Percentiles rank a stretch among this genome's conserved stretches.
phyloP scores from a whole-genome alignment of 2,113 vertebrate species.

The Oryzias celebensis region DNA sequence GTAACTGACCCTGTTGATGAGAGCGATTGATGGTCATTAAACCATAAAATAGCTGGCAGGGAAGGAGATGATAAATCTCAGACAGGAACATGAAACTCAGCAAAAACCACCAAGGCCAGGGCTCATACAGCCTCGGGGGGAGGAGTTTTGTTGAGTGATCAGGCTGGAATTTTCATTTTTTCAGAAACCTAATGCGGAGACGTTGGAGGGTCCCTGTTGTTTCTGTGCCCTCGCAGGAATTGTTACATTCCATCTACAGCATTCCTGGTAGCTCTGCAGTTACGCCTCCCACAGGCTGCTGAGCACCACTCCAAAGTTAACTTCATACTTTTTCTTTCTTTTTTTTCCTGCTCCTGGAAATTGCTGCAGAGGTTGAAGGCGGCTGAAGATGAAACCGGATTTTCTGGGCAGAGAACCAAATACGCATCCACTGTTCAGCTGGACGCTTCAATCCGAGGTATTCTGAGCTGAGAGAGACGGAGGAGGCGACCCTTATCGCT shows the following conservation, averaged over 20 bases:
- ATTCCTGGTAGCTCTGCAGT: conserved; percentile 42
- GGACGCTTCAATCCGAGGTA: conserved; percentile 25
- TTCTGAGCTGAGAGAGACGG: conserved; percentile 18
- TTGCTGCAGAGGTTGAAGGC: conserved; percentile 9
- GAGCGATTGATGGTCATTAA: conserved; percentile 59
- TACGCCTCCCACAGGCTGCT: conserved; percentile 43
- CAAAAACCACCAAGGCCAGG: conserved; percentile 44
- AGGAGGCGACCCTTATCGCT: conserved; percentile 12
- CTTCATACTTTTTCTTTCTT: conserved; percentile 44
- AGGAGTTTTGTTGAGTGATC: background rate
- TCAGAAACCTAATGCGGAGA: conserved; percentile 6
- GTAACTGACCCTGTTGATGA: conserved; percentile 60
- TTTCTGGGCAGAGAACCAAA: conserved; percentile 16
- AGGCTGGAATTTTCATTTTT: conserved; percentile 41
- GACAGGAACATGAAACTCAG: conserved; percentile 46
- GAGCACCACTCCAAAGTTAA: conserved; percentile 29
- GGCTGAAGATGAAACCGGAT: conserved; percentile 36
- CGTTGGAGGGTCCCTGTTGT: background rate
- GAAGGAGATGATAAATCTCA: conserved; percentile 58
- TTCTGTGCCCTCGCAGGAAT: background rate
- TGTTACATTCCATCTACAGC: conserved; percentile 19
- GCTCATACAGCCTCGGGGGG: conserved; percentile 14
- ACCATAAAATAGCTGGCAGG: conserved; percentile 55
- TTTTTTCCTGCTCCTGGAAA: conserved; percentile 8
- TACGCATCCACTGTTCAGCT: conserved; percentile 31